Conservation (phyloP, 2,888 invertebrate species). For the Nymphalis c-album region DNA sequence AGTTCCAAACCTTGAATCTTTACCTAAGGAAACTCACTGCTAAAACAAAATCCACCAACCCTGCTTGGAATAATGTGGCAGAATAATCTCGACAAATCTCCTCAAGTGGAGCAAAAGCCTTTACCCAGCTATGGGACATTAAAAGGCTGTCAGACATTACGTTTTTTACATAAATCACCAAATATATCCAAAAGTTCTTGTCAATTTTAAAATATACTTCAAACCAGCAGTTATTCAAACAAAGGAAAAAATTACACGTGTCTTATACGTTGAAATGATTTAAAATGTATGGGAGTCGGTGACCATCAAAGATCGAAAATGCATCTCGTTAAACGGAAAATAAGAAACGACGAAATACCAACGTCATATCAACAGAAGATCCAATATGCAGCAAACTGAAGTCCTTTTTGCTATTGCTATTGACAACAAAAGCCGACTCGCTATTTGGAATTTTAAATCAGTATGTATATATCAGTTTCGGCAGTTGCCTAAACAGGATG, state of each 20-base stretch:
- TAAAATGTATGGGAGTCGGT: conserved; percentile 22
- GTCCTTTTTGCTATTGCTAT: conserved; percentile 52
- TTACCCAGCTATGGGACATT: no score
- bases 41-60: no score
- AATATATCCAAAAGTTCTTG: no score
- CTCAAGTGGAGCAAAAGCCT: no score
- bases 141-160: no score
- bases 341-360: conserved; percentile 3
- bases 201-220: no score
- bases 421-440: conserved; percentile 63
- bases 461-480: conserved; percentile 70
- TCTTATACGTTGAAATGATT: conserved; percentile 16
- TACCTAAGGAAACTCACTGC: no score
- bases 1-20: no score
- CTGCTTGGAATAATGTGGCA: no score
- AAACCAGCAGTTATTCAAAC: neutral
- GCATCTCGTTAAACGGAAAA: conserved; percentile 3
- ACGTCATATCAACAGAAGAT: conserved; percentile 51
- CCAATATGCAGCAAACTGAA: conserved; percentile 62
- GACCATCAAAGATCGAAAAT: conserved; percentile 22
- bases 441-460: conserved; percentile 76
- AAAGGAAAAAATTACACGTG: conserved; percentile 21
- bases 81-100: no score
- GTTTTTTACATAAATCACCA: no score
- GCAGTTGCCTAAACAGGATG: conserved; percentile 65